Conservation (phyloP, 2,113 vertebrate genomes). For the Gnathonemus longibarbis region DNA sequence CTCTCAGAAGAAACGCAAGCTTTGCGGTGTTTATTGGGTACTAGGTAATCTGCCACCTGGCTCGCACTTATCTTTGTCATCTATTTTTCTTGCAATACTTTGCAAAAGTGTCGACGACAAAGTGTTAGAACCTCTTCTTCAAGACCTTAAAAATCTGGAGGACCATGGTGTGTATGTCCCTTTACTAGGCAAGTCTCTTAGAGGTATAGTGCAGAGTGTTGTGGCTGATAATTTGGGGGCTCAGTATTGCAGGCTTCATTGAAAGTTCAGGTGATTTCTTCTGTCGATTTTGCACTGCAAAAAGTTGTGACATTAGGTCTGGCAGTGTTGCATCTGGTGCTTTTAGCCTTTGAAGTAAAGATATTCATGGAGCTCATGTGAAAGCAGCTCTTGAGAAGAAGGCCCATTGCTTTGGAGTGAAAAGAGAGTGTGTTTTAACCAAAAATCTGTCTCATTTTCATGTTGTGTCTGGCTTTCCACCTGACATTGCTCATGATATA, state of each 20-base stretch:
- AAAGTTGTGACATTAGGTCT: slow-evolving; percentile 1
- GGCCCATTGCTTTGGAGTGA: slow-evolving; percentile 1
- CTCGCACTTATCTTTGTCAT: not conserved
- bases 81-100: not conserved
- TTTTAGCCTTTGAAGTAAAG: not conserved
- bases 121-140: not conserved
- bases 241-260: not conserved
- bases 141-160: not conserved
- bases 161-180: not conserved
- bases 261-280: not conserved
- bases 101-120: not conserved
- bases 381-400: not conserved
- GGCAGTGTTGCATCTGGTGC: not conserved
- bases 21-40: not conserved
- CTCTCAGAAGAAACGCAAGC: too few species aligned
- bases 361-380: not conserved
- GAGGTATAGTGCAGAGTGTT: slow-evolving; percentile 6
- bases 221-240: not conserved
- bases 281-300: not conserved
- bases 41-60: not conserved
- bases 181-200: not conserved
- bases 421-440: not conserved
- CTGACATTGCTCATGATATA: slow-evolving; percentile 5
- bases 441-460: not conserved
- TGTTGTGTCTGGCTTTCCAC: not conserved